Base-by-base conservation (phyloP, 2,113 vertebrate genomes). In the Ictalurus punctatus region DNA sequence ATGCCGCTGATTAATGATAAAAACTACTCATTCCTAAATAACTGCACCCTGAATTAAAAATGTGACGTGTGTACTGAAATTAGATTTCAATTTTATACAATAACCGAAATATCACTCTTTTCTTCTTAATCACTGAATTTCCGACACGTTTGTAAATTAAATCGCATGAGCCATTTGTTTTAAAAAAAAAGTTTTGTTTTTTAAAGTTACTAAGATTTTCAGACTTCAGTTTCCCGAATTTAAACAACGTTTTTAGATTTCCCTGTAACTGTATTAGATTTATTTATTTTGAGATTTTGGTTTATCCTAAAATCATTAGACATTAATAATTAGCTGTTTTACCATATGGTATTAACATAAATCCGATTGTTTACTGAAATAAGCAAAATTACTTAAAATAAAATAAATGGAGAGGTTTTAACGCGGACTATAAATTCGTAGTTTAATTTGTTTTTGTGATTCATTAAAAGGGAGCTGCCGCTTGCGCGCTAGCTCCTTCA, bases 391-490 rank as follows among this genome's bases (percentile, higher is more conserved):
- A 80, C 12, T 7, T 80, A 8, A 80, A 56, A 13, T 79, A 54
- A 79, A 27, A 19, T 27, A 27, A 56, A 48, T 21, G 1, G 37
- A 44, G 34, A 12, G 44, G 12, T 27, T n/a, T 52, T n/a, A 34
- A 7, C 8, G 16, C 34, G 16, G 8, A 17, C n/a, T 84, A 27
- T 44, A 65, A 67, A 48, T 17, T 12, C 13, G 5, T n/a, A 48
- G 14, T 48, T 58, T 56, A 16, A 58, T 2, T 58, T 71, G 37
- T 30, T 48, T 14, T 85, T 19, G 65, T 40, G 27, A 67, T 69
- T 56, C 65, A 78, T 65, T 84, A 84, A 84, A 63, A 83, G 5
- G 19, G 17, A n/a, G n/a, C n/a, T n/a, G n/a, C n/a, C 74, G 9
- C 52, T 1, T 12, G 30, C 25, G 44, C 25, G 21, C n/a, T 16